These are phyloP conservation scores for Pachydiplax longipennis DNA, from an alignment of 2,888 invertebrate species.

Conservation along the genomic window DNA sequence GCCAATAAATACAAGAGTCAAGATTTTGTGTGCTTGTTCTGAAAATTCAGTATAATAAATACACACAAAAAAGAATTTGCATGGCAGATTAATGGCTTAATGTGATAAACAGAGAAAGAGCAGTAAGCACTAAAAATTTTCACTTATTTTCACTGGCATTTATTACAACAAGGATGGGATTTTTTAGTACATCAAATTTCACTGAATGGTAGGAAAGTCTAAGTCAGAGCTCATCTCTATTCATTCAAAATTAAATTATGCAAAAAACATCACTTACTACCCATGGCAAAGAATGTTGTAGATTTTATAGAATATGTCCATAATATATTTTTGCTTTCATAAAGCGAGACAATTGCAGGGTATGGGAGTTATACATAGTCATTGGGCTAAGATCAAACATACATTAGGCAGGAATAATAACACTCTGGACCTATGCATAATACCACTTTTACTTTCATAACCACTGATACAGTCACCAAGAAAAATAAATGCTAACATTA, in stretches of 20 bases:
- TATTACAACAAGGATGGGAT: not conserved
- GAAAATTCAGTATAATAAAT: not conserved
- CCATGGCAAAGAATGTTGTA: not conserved
- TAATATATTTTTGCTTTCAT: not conserved
- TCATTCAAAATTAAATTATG: not conserved
- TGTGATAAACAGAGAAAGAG: slow-evolving; percentile 7
- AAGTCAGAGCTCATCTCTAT: not conserved
- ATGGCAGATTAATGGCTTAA: not conserved
- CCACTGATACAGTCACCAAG: not conserved
- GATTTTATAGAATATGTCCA: not conserved
- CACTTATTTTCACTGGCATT: not conserved
- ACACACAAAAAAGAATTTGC: slow-evolving; percentile 16
- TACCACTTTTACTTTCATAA: not conserved
- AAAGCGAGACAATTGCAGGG: not conserved
- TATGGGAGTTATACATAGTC: not conserved
- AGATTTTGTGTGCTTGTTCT: slow-evolving; percentile 6
- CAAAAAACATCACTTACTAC: not conserved
- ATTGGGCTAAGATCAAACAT: not conserved
- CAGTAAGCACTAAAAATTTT: not conserved
- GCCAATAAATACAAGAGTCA: slow-evolving; percentile 49
- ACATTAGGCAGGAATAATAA: not conserved
- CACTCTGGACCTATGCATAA: not conserved
- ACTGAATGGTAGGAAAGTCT: not conserved
- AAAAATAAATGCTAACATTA: not conserved
- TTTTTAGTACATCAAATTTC: not conserved